These are phyloP conservation scores for Blastomussa wellsi DNA, from an alignment of 92 coral and sea anemone species.

Conservation along the genomic window DNA sequence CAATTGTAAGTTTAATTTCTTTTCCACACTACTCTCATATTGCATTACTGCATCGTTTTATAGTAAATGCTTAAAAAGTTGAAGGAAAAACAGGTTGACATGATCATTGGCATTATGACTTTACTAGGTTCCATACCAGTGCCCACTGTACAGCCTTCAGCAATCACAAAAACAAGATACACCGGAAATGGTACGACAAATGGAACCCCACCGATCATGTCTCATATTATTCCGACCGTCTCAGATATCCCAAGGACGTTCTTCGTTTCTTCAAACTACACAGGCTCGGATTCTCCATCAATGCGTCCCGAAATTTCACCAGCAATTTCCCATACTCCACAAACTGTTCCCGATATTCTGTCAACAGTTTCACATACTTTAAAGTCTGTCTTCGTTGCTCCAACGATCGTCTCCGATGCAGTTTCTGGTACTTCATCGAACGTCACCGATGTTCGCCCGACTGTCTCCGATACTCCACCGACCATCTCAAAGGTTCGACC, in stretches of 20 bases:
- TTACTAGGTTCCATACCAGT: neutral
- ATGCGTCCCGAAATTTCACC: neutral
- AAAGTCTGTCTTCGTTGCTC: neutral
- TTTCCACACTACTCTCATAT: neutral
- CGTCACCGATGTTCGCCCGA: neutral
- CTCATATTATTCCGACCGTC: neutral
- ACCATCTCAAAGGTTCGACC: neutral
- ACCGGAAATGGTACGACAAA: neutral
- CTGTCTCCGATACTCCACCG: neutral
- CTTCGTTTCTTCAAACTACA: neutral
- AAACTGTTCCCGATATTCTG: neutral
- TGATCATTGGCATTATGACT: neutral
- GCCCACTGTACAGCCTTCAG: neutral
- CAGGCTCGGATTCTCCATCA: neutral
- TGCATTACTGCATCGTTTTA: neutral
- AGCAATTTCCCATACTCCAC: neutral
- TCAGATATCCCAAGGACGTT: neutral
- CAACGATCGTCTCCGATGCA: neutral
- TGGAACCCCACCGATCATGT: neutral
- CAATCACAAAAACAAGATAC: neutral
- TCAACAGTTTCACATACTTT: neutral
- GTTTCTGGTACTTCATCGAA: neutral
- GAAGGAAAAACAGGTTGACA: neutral
- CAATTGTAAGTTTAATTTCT: conserved; percentile 9
- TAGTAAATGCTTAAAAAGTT: neutral